Conservation (phyloP, 2,113 vertebrate species). For the Thunnus maccoyii region DNA sequence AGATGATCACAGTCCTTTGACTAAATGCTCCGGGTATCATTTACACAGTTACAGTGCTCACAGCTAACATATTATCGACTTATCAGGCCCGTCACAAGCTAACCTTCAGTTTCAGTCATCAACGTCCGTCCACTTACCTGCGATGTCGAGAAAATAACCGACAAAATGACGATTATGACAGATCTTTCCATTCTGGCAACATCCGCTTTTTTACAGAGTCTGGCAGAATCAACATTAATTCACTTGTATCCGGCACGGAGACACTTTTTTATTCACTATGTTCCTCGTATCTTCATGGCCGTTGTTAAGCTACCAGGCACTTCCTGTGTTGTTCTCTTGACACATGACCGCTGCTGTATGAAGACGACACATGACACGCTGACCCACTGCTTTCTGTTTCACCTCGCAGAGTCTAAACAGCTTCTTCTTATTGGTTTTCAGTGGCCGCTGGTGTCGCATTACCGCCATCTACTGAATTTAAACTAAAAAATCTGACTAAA, state of each 20-base stretch:
- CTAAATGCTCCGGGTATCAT: no score
- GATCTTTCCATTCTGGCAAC: constrained; percentile 62
- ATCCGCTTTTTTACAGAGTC: not conserved
- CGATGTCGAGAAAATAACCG: constrained; percentile 46
- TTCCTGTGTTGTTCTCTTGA: constrained; percentile 59
- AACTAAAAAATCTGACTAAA: no score
- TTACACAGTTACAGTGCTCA: no score
- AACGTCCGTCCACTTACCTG: constrained; percentile 65
- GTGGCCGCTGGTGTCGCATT: no score
- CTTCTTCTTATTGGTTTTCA: no score
- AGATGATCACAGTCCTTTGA: no score
- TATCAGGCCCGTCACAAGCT: constrained; percentile 12
- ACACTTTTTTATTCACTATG: not conserved
- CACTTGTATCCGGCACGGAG: not conserved
- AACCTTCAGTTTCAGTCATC: constrained; percentile 7
- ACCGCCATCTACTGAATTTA: no score
- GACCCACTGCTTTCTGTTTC: constrained; percentile 36
- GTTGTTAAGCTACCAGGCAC: constrained; percentile 12
- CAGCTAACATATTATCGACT: not conserved
- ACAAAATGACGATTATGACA: constrained; percentile 47
- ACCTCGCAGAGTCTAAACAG: not conserved
- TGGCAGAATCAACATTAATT: not conserved
- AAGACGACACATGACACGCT: constrained; percentile 29
- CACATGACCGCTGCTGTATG: no score
- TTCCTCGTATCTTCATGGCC: not conserved